These are phyloP conservation scores for Eristalis intricaria DNA, from an alignment of 2,888 invertebrate species.

Conservation along the genomic window DNA sequence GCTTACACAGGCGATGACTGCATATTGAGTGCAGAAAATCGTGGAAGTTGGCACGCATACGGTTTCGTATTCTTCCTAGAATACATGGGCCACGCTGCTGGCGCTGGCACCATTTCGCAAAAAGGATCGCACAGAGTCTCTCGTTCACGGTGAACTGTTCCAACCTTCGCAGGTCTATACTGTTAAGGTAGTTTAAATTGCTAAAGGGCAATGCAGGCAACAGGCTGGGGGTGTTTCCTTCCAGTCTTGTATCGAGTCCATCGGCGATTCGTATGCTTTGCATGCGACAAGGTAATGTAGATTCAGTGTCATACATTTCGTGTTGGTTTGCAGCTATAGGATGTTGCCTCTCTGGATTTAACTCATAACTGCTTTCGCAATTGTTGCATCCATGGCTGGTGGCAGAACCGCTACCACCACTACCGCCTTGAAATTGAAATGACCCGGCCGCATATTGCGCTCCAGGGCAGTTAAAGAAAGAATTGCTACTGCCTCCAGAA, in stretches of 20 bases:
- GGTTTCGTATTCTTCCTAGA: constrained; percentile 18
- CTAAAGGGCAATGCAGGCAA: constrained; percentile 11
- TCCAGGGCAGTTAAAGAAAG: constrained; percentile 32
- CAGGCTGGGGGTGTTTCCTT: neutral
- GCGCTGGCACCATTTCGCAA: constrained; percentile 49
- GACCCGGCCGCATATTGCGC: constrained; percentile 28
- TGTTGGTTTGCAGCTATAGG: neutral
- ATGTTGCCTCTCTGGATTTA: constrained; percentile 74
- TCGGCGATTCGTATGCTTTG: constrained; percentile 24
- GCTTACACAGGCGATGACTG: constrained; percentile 32
- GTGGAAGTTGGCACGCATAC: constrained; percentile 38
- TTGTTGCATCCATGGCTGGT: neutral
- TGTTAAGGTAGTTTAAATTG: constrained; percentile 33
- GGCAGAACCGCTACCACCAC: constrained; percentile 62
- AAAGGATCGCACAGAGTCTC: constrained; percentile 39
- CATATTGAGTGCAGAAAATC: constrained; percentile 29
- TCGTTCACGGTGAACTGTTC: constrained; percentile 38
- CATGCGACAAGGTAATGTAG: neutral
- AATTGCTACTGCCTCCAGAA: constrained; percentile 32
- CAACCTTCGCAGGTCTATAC: constrained; percentile 42
- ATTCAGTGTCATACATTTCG: neutral
- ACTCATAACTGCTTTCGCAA: constrained; percentile 21
- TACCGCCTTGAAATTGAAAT: constrained; percentile 37
- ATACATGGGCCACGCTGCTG: constrained; percentile 41
- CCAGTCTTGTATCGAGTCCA: constrained; percentile 47